Conservation (phyloP, 2,888 invertebrate genomes). For the Apoda limacodes region DNA sequence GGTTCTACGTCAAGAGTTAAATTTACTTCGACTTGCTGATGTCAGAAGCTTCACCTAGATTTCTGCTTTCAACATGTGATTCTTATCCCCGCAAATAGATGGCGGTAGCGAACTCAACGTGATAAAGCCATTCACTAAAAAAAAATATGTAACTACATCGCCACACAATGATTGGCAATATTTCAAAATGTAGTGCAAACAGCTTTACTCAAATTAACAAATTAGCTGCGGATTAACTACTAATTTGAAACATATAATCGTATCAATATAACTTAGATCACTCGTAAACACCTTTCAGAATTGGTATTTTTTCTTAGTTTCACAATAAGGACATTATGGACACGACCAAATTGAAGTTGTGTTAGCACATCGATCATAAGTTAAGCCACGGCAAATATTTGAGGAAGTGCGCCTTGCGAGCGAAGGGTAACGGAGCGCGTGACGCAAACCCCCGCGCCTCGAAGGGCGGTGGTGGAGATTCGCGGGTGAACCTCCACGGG, state of each 20-base stretch:
- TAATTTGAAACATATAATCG: too few relatives aligned
- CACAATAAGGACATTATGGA: too few relatives aligned
- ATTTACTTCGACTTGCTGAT: slow-evolving; percentile 61
- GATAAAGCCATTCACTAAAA: slow-evolving; percentile 11
- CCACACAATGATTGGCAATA: not conserved
- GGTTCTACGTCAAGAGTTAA: slow-evolving; percentile 61
- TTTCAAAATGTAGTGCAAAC: not conserved
- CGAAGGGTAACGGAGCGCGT: too few relatives aligned
- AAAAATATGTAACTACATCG: not conserved
- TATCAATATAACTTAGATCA: too few relatives aligned
- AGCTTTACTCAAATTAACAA: not conserved
- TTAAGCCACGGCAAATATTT: too few relatives aligned
- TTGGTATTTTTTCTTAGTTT: too few relatives aligned
- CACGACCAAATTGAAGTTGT: too few relatives aligned
- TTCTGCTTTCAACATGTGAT: slow-evolving; percentile 44
- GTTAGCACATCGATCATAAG: too few relatives aligned
- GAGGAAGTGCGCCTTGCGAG: too few relatives aligned
- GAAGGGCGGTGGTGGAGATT: slow-evolving; percentile 19
- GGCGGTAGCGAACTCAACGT: slow-evolving; percentile 43
- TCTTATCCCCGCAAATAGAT: slow-evolving; percentile 48
- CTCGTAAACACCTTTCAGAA: too few relatives aligned
- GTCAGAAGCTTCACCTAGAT: slow-evolving; percentile 67
- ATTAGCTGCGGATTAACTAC: too few relatives aligned
- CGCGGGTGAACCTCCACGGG: slow-evolving; percentile 18
- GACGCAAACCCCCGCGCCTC: slow-evolving; percentile 16